Conservation (phyloP, 2,888 invertebrate species). For the Chydorus sphaericus region DNA sequence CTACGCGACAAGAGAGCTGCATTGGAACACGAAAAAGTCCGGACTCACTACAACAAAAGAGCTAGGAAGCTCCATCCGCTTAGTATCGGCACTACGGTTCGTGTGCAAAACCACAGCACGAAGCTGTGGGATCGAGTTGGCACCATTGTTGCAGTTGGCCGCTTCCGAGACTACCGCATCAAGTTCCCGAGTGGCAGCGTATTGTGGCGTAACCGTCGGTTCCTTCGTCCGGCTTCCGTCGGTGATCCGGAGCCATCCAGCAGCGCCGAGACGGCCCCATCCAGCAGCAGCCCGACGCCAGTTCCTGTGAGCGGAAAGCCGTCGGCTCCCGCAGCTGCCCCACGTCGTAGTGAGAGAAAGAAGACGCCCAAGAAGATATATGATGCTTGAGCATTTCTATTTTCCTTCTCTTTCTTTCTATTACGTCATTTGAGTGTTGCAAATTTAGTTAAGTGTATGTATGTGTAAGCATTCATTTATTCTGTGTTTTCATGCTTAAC, state of each 20-base stretch:
- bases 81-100: neutral
- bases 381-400: no score
- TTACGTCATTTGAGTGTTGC: no score
- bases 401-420: no score
- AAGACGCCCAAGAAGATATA: no score
- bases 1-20: neutral
- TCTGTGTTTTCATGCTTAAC: no score
- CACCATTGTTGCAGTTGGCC: neutral
- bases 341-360: no score
- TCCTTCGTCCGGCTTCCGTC: neutral
- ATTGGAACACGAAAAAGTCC: neutral
- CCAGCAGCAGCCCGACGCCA: neutral
- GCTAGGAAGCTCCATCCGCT: neutral
- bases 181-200: neutral
- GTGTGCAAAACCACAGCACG: neutral
- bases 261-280: neutral
- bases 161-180: neutral
- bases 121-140: constrained; percentile 6
- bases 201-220: neutral
- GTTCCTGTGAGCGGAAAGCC: no score
- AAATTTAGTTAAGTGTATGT: no score
- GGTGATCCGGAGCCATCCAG: neutral
- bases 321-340: no score
- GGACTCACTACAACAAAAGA: neutral
- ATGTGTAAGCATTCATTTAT: no score